Evolutionary conservation across 2,113 vertebrate genomes (phyloP), one percentile per base, ranked within the genome.

Genomic region (Genyomyrus donnyi): DNA sequence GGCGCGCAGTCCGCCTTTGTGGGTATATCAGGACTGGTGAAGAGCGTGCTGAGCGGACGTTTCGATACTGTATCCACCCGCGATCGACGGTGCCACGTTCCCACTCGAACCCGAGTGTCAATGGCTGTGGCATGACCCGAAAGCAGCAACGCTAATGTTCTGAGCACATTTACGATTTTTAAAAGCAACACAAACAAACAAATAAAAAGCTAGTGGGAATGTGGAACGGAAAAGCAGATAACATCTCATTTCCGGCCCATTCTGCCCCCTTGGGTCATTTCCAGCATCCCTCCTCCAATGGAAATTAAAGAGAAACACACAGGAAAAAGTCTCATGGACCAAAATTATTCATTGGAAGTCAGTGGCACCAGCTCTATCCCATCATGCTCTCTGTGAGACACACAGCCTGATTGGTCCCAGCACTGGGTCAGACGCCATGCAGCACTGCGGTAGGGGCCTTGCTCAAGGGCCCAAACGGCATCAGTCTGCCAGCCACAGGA

Each of bases 291-390:
- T 53, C 88, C 48, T 27, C 88, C 62, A 50, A 7, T 74, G 48
- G 66, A 52, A 31, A 56, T n/a, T 17, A 50, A 89, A 74, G 80
- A 17, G 35, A 66, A 56, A 86, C 21, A 45, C 88, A 83, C 70
- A 83, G 35, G 46, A 10, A 83, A 83, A 49, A 50, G 21, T 13
- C 45, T 74, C 11, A 9, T 46, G 42, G 62, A 21, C 86, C 90
- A 89, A 84, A 87, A 88, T 88, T 84, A 92, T 93, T 88, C 87
- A 86, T 45, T 83, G 90, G 39, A 49, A 90, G 89, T 91, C 90
- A 89, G 90, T 88, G 84, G 52, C 74, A 46, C 70, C 85, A 92
- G 86, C 90, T 90, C 85, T 45, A 10, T 91, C 90, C 88, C 53
- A 88, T 53, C 85, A 49, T 89, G 91, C 90, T 42, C 92, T 89